A percentile compares a stretch with the other conserved stretches of the same genome.
These are phyloP conservation scores for Drosophila orena DNA, from an alignment of 1,140 invertebrate species.

Conservation along the genomic window DNA sequence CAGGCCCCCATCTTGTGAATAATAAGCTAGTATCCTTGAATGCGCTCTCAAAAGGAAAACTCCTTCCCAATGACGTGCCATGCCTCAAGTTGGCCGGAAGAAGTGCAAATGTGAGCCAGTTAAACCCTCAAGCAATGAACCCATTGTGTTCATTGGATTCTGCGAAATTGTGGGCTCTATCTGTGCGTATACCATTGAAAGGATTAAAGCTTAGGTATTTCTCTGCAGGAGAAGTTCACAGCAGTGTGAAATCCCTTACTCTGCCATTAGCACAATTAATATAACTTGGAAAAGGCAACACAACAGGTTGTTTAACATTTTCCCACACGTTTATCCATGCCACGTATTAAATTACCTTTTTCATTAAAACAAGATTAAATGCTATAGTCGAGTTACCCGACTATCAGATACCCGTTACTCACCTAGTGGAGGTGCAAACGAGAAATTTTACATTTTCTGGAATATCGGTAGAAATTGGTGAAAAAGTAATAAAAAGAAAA, in stretches of 20 bases:
- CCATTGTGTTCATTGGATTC: conserved; percentile 26
- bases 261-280: no score
- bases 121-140: conserved; percentile 24
- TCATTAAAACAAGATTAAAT: neutral
- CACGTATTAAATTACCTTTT: neutral
- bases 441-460: no score
- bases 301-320: no score
- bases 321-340: no score
- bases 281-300: no score
- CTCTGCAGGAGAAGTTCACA: neutral
- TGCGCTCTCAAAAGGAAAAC: conserved; percentile 21
- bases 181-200: neutral
- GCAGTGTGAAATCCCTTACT: neutral
- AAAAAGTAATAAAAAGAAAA: no score
- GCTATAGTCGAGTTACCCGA: no score
- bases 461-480: no score
- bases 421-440: no score
- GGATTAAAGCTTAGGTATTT: conserved; percentile 7
- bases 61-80: conserved; percentile 21
- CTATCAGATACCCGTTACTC: no score
- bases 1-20: conserved; percentile 15
- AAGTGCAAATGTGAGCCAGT: conserved; percentile 15
- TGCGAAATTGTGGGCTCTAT: conserved; percentile 1
- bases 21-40: conserved; percentile 40
- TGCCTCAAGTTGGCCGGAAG: conserved; percentile 17